Base-by-base conservation (phyloP, 2,888 invertebrate genomes). In the Eurytoma adleriae region DNA sequence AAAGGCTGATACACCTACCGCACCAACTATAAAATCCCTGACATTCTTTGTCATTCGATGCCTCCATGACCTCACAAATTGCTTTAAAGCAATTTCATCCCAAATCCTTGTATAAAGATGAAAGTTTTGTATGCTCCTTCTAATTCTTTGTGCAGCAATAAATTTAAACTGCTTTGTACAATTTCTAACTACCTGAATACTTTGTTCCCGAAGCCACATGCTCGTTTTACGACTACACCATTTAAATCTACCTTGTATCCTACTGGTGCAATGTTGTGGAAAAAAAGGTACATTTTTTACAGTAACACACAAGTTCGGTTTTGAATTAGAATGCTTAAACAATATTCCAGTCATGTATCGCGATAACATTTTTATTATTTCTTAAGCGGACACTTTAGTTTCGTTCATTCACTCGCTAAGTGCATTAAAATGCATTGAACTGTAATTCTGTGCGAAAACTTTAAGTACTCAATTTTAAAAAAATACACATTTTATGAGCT, bases 91-190 rank as follows among this genome's bases (percentile, higher is more conserved):
- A 20, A 91, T 90, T 74, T 94, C 93, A 74, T 94, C 94, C 93
- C 94, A 94, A 82, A 94, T 91, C 82, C 91, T 92, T 13, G 93
- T 92, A 85, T 94, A 95, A 72, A 94, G 90, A 75, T 92, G 92
- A 84, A 94, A 92, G 88, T 94, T 92, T 86, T 94, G 94, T 82
- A 94, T 92, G n/a, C 93, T 92, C 67, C 94, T 92, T 74, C 94
- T 91, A 0, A 94, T 90, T 54, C 94, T 91, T 85, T 94, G 94
- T 0, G 94, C 94, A 62, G 90, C 85, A 12, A 90, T 86, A 50
- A 89, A 90, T 78, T 90, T 88, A 57, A 89, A 89, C 79, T 90
- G 90, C 62, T 82, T 85, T 3, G 86, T 85, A 71, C 88, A 90
- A 12, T 85, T 84, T 48, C 83, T 83, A 3, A 85, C 85, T 0